Evolutionary conservation across 2,797 vertebrate genomes (phyloP).

Genomic region (Telmatherina bonti): DNA sequence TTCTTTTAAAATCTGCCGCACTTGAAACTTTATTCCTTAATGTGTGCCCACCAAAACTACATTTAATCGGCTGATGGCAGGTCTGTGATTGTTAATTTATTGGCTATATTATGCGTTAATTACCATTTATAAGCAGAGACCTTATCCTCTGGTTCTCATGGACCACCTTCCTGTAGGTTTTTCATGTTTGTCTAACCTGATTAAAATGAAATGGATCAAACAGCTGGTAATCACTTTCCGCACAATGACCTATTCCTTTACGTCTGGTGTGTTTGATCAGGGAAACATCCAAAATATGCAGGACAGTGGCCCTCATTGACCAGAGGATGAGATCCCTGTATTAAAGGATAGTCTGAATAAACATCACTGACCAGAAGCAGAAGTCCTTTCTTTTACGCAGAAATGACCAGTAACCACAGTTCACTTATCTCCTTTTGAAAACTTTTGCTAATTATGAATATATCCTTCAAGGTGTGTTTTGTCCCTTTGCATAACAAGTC

Average conservation of each 20-base stretch:
- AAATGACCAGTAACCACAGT: no score
- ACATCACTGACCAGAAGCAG: background rate
- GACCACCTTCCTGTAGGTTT: no score
- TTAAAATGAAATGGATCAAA: background rate
- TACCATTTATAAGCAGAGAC: background rate
- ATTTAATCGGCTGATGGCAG: background rate
- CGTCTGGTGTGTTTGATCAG: no score
- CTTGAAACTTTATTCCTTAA: background rate
- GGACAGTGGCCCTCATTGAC: no score
- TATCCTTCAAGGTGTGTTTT: constrained; percentile 23
- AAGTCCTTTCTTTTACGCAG: no score
- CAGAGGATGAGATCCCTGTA: no score
- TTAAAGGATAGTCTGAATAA: background rate
- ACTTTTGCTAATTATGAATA: constrained; percentile 33
- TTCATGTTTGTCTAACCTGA: background rate
- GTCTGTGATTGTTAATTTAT: background rate
- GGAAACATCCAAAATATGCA: background rate
- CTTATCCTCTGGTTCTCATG: background rate
- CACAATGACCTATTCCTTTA: background rate
- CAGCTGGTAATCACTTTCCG: background rate
- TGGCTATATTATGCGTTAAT: background rate
- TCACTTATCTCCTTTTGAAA: background rate
- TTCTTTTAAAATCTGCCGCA: background rate
- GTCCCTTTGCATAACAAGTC: constrained; percentile 20
- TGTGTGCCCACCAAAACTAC: background rate